Percentiles rank a stretch among this genome's conserved stretches.
Conservation (phyloP, 1,140 invertebrate species). For the Ceratina calcarata region DNA sequence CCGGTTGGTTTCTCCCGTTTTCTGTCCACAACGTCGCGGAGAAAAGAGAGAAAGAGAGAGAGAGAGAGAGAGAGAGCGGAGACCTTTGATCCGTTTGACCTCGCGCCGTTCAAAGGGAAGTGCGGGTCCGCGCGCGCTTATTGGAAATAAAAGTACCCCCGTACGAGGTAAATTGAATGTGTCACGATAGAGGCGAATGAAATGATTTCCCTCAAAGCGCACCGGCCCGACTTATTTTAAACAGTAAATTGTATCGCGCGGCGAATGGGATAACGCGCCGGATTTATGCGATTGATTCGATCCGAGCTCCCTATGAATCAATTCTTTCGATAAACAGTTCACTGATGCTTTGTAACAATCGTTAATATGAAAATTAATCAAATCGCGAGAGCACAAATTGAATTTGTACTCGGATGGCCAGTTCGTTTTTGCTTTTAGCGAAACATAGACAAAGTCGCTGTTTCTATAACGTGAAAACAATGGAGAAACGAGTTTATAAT, state of each 20-base stretch:
- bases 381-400: too few relatives aligned
- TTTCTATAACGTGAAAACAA: too few relatives aligned
- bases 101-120: slow-evolving; percentile 18
- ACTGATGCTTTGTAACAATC: too few relatives aligned
- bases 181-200: slow-evolving; percentile 39
- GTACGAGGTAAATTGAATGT: slow-evolving; percentile 35
- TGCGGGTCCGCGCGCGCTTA: slow-evolving; percentile 31
- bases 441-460: too few relatives aligned
- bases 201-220: slow-evolving; percentile 37
- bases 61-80: not conserved
- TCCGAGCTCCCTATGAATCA: not conserved
- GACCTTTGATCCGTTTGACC: slow-evolving; percentile 46
- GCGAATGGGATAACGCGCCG: not conserved
- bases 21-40: not conserved
- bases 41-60: not conserved
- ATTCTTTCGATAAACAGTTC: not conserved
- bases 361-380: too few relatives aligned
- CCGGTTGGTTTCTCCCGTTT: slow-evolving; percentile 21
- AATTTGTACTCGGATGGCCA: too few relatives aligned
- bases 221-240: slow-evolving; percentile 5
- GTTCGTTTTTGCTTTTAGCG: too few relatives aligned
- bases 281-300: slow-evolving; percentile 14
- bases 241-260: slow-evolving; percentile 26
- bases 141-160: slow-evolving; percentile 46
- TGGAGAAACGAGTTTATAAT: too few relatives aligned